Percentiles rank a stretch among this genome's conserved stretches.
phyloP scores from a whole-genome alignment of 2,888 invertebrate genomes.

The Pantelozetes paolii region DNA sequence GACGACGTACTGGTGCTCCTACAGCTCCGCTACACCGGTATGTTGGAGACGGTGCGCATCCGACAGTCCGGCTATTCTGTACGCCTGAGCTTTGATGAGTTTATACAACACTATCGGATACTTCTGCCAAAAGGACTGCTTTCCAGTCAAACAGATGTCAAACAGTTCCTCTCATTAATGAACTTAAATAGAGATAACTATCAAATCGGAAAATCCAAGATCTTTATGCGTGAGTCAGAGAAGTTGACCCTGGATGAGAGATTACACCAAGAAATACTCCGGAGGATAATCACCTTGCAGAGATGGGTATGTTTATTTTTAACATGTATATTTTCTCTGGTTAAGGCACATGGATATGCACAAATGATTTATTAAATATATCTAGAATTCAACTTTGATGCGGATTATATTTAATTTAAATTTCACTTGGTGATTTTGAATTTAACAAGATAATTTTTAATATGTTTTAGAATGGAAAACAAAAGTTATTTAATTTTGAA shows the following conservation, averaged over 20 bases:
- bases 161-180: constrained; percentile 73
- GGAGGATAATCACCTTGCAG: constrained; percentile 84
- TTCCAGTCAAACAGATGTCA: constrained; percentile 79
- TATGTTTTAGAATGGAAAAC: too few species aligned
- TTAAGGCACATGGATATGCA: too few species aligned
- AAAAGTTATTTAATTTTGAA: too few species aligned
- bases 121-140: constrained; percentile 75
- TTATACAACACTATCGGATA: constrained; percentile 85
- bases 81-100: constrained; percentile 85
- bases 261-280: constrained; percentile 88
- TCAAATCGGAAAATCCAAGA: constrained; percentile 78
- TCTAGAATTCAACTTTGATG: too few species aligned
- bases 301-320: constrained; percentile 65
- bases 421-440: too few species aligned
- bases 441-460: too few species aligned
- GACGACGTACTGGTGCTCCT: constrained; percentile 88
- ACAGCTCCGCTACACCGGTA: constrained; percentile 87
- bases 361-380: too few species aligned
- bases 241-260: constrained; percentile 86
- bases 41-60: constrained; percentile 92
- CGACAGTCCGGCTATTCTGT: constrained; percentile 93
- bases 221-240: constrained; percentile 88
- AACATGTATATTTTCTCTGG: too few species aligned
- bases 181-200: constrained; percentile 84
- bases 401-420: too few species aligned